Conservation (phyloP, 2,888 invertebrate genomes). For the Drosophila niveifrons region DNA sequence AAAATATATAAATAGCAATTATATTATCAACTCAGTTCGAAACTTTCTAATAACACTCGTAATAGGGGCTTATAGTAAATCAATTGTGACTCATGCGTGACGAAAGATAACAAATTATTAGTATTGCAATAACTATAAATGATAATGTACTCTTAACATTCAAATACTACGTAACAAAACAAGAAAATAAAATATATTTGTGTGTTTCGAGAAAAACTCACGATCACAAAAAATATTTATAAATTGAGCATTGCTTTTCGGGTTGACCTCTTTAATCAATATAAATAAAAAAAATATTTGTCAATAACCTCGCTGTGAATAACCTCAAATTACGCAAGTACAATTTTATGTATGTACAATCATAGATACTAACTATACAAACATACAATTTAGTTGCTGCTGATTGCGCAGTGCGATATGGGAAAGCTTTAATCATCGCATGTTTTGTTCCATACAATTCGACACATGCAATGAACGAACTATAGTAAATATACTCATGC, state of each 20-base stretch:
- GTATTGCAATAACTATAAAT: not conserved
- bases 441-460: not conserved
- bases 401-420: slow-evolving; percentile 31
- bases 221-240: too few species aligned
- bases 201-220: too few species aligned
- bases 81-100: not conserved
- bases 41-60: not conserved
- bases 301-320: not conserved
- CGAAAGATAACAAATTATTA: not conserved
- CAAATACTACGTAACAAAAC: not conserved
- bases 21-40: not conserved
- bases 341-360: not conserved
- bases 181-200: too few species aligned
- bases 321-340: slow-evolving; percentile 14
- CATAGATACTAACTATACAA: slow-evolving; percentile 1
- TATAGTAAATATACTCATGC: slow-evolving; percentile 12
- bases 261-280: not conserved
- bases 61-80: not conserved
- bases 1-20: too few species aligned
- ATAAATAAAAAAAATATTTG: not conserved
- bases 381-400: not conserved
- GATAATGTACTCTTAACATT: not conserved
- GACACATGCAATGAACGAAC: slow-evolving; percentile 34
- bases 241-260: not conserved
- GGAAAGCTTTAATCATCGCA: slow-evolving; percentile 8